Evolutionary conservation across 2,797 vertebrate genomes (phyloP).

Genomic region (Fistularia tabacaria): DNA sequence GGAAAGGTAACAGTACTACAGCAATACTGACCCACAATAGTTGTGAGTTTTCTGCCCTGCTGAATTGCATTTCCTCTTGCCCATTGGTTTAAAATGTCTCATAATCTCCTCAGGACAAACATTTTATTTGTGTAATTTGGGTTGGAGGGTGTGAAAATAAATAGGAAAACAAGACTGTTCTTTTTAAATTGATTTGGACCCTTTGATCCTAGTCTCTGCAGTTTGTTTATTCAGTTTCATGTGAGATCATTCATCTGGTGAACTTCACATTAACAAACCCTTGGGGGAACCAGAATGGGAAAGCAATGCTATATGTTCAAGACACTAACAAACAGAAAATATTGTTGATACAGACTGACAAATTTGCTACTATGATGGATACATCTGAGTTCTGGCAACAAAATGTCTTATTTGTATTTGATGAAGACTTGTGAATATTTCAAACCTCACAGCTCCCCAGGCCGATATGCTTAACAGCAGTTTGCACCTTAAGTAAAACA

Average conservation of each 20-base stretch:
- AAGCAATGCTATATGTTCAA: background rate
- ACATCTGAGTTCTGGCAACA: constrained; percentile 17
- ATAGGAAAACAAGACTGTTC: background rate
- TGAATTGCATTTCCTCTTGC: too few species aligned
- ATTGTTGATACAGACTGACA: constrained; percentile 41
- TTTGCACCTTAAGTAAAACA: constrained; percentile 11
- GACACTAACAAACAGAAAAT: constrained; percentile 11
- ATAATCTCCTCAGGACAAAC: too few species aligned
- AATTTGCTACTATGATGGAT: constrained; percentile 43
- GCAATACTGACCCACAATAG: too few species aligned
- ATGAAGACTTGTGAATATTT: constrained; percentile 44
- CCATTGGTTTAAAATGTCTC: too few species aligned
- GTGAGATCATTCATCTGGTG: constrained; percentile 9
- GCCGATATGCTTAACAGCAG: constrained; percentile 1
- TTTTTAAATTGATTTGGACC: constrained; percentile 1
- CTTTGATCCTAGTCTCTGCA: too few species aligned
- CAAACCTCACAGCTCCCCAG: constrained; percentile 9
- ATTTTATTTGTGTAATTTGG: too few species aligned
- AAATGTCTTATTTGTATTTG: constrained; percentile 42
- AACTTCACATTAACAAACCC: constrained; percentile 14
- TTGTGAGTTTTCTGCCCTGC: too few species aligned
- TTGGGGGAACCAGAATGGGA: background rate
- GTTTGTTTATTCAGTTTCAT: too few species aligned
- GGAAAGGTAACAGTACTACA: too few species aligned
- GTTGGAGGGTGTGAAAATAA: background rate